These are phyloP conservation scores for Lates calcarifer DNA, from an alignment of 2,113 vertebrate species.

Conservation along the genomic window DNA sequence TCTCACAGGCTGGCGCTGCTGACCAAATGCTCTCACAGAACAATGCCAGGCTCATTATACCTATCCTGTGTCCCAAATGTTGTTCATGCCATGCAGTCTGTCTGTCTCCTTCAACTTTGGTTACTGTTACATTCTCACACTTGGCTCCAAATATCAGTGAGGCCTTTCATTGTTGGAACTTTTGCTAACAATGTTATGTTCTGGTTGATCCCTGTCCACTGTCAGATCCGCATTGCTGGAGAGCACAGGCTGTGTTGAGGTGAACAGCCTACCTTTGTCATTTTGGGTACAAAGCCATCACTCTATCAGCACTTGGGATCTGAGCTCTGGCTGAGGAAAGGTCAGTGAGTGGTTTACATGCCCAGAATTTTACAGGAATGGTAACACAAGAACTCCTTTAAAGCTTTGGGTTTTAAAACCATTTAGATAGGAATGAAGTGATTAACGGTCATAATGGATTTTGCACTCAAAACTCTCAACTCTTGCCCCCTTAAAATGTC, in stretches of 20 bases:
- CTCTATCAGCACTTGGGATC: slow-evolving; percentile 48
- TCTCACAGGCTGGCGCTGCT: slow-evolving; percentile 40
- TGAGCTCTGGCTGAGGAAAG: slow-evolving; percentile 26
- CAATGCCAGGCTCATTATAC: slow-evolving; percentile 62
- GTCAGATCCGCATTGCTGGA: slow-evolving; percentile 19
- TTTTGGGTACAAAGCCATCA: slow-evolving; percentile 37
- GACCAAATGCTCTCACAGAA: slow-evolving; percentile 42
- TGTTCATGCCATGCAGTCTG: slow-evolving; percentile 41
- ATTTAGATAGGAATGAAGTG: slow-evolving; percentile 60
- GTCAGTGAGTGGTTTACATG: slow-evolving; percentile 41
- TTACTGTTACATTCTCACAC: slow-evolving; percentile 40
- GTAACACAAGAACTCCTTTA: slow-evolving; percentile 36
- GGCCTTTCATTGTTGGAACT: slow-evolving; percentile 32
- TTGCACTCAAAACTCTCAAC: slow-evolving; percentile 29
- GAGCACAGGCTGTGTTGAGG: slow-evolving; percentile 7
- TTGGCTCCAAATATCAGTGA: slow-evolving; percentile 41
- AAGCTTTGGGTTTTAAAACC: slow-evolving; percentile 43
- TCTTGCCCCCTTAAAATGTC: slow-evolving; percentile 21
- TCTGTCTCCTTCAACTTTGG: slow-evolving; percentile 38
- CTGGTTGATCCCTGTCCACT: slow-evolving; percentile 34
- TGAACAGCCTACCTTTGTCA: slow-evolving; percentile 35
- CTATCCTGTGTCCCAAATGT: slow-evolving; percentile 48
- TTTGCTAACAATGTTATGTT: slow-evolving; percentile 37
- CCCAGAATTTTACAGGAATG: slow-evolving; percentile 23
- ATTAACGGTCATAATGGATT: slow-evolving; percentile 50